phyloP scores from a whole-genome alignment of 2,888 invertebrate species.

The Eumacrocentrus americanus region DNA sequence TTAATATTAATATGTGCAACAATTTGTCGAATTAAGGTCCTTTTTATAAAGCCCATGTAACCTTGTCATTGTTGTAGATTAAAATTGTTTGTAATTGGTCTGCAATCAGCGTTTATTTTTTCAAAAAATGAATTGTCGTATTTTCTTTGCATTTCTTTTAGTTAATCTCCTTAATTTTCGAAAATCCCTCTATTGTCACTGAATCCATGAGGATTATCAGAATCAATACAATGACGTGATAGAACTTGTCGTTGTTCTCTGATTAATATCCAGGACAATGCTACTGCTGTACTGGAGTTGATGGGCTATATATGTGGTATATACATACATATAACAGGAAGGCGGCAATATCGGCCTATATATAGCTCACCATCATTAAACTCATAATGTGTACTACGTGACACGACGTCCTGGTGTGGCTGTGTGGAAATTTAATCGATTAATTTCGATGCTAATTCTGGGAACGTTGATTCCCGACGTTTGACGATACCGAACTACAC shows the following conservation, averaged over 20 bases:
- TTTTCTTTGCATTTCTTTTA: too few species aligned
- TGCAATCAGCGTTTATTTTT: too few species aligned
- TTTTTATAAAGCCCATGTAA: too few species aligned
- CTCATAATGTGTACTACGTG: conserved; percentile 23
- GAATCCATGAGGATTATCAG: background rate
- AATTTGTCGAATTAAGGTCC: too few species aligned
- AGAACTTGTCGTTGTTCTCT: background rate
- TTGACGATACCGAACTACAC: background rate
- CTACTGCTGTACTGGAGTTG: background rate
- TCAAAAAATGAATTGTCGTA: too few species aligned
- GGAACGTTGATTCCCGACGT: conserved; percentile 17
- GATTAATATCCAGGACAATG: conserved; percentile 7
- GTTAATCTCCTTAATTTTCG: too few species aligned
- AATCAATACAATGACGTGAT: background rate
- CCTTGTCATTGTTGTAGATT: too few species aligned
- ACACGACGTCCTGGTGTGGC: conserved; percentile 18
- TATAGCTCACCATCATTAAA: background rate
- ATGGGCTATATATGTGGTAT: too few species aligned
- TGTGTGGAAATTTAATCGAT: conserved; percentile 40
- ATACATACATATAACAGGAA: conserved; percentile 3
- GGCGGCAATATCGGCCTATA: background rate
- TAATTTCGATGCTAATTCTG: conserved; percentile 45
- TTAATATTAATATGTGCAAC: too few species aligned
- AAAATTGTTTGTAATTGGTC: too few species aligned
- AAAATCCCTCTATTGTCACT: background rate